Percentiles rank a stretch among this genome's conserved stretches.
phyloP scores from a whole-genome alignment of 2,797 vertebrate genomes.

The Mormyrus proboscirostris region DNA sequence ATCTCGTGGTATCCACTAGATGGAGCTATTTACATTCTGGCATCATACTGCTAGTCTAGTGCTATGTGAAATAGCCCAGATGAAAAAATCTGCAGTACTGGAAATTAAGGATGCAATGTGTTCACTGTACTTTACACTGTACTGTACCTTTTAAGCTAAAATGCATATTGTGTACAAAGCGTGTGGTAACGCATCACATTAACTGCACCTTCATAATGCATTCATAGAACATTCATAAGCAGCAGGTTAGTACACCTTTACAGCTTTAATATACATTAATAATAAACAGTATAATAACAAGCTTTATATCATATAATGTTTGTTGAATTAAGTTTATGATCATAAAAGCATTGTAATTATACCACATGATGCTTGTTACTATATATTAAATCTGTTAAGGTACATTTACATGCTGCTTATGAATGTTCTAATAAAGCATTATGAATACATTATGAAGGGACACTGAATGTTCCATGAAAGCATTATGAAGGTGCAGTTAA shows the following conservation, averaged over 20 bases:
- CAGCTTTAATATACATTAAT: background rate
- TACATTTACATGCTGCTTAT: background rate
- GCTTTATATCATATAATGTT: background rate
- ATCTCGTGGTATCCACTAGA: conserved; percentile 36
- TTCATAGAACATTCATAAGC: background rate
- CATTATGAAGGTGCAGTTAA: background rate
- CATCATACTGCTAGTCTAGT: conserved; percentile 13
- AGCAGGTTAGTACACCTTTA: background rate
- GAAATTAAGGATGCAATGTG: background rate
- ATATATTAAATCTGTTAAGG: background rate
- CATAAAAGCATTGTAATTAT: background rate
- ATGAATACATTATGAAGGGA: background rate
- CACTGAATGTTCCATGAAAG: background rate
- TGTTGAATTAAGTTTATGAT: background rate
- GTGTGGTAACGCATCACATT: background rate
- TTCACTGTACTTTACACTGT: background rate
- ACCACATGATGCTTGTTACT: background rate
- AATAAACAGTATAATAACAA: background rate
- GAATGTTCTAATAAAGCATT: background rate
- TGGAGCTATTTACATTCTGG: conserved; percentile 34
- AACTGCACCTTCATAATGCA: background rate
- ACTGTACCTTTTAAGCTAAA: background rate
- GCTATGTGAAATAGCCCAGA: background rate
- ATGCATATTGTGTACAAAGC: background rate
- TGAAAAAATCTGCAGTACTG: background rate